Conservation (phyloP, 1,140 invertebrate genomes). For the Tetragnatha versicolor region DNA sequence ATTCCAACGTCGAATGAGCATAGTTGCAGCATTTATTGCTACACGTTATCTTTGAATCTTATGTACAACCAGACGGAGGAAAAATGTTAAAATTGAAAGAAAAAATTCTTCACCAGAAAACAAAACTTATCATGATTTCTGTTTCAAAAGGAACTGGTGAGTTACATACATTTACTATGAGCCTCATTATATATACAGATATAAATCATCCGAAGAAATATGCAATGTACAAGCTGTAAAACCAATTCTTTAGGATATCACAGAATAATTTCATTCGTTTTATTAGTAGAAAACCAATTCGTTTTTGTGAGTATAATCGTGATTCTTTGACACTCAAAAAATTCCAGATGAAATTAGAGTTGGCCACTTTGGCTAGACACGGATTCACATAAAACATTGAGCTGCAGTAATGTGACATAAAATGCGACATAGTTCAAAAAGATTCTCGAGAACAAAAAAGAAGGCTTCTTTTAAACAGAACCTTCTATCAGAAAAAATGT, state of each 20-base stretch:
- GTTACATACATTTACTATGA: too few species aligned
- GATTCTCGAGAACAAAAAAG: conserved; percentile 17
- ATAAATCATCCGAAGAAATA: conserved; percentile 27
- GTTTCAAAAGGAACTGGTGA: too few species aligned
- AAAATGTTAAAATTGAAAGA: too few species aligned
- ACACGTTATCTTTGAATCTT: too few species aligned
- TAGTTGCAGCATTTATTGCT: too few species aligned
- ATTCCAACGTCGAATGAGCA: too few species aligned
- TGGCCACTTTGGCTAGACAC: conserved; percentile 10
- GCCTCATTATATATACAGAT: conserved; percentile 15
- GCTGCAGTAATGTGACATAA: conserved; percentile 42
- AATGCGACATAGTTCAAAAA: conserved; percentile 36
- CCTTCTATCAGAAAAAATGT: background rate
- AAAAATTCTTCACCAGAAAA: too few species aligned
- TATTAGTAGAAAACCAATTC: conserved; percentile 25
- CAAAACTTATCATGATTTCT: too few species aligned
- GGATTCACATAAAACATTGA: conserved; percentile 39
- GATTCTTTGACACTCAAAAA: conserved; percentile 7
- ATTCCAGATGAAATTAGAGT: conserved; percentile 6
- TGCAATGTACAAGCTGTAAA: conserved; percentile 36
- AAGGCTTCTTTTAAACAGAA: background rate
- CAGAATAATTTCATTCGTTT: conserved; percentile 37
- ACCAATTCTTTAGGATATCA: conserved; percentile 39
- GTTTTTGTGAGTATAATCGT: background rate
- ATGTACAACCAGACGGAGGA: too few species aligned